Conservation (phyloP, 2,113 vertebrate species). For the Willisornis vidua region DNA sequence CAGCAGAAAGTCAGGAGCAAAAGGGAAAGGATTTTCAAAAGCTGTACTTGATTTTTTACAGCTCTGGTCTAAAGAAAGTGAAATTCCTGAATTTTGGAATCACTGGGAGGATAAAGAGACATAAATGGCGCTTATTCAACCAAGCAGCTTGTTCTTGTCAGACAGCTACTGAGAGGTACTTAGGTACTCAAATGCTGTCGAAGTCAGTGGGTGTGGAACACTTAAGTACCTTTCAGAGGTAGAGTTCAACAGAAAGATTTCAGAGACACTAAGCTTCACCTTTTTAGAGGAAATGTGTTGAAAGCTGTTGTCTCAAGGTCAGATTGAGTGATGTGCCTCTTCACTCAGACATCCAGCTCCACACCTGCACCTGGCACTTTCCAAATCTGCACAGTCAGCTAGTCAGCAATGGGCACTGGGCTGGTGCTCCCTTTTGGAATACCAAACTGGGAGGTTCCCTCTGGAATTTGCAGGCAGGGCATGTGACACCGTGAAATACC, state of each 20-base stretch:
- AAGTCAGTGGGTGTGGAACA: background rate
- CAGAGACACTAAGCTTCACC: background rate
- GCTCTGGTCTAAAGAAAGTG: background rate
- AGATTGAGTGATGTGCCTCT: background rate
- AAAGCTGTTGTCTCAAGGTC: background rate
- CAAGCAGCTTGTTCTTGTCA: background rate
- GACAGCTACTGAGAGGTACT: background rate
- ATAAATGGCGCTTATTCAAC: background rate
- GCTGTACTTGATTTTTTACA: background rate
- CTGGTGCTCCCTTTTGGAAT: background rate
- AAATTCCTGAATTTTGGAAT: background rate
- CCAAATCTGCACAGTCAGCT: background rate
- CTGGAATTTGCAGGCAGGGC: background rate
- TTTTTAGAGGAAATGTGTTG: background rate
- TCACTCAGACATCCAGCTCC: background rate
- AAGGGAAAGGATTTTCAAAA: background rate
- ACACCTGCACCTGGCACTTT: background rate
- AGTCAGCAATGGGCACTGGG: background rate
- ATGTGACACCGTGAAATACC: background rate
- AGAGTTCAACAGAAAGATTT: background rate
- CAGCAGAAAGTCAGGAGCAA: background rate
- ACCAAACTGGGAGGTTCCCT: background rate
- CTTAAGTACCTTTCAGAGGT: background rate
- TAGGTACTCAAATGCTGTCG: background rate
- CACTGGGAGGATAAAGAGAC: background rate